Percentiles rank a stretch among this genome's conserved stretches.
These are phyloP conservation scores for Microtus montanus DNA, from an alignment of 2,113 vertebrate genomes.

Conservation along the genomic window DNA sequence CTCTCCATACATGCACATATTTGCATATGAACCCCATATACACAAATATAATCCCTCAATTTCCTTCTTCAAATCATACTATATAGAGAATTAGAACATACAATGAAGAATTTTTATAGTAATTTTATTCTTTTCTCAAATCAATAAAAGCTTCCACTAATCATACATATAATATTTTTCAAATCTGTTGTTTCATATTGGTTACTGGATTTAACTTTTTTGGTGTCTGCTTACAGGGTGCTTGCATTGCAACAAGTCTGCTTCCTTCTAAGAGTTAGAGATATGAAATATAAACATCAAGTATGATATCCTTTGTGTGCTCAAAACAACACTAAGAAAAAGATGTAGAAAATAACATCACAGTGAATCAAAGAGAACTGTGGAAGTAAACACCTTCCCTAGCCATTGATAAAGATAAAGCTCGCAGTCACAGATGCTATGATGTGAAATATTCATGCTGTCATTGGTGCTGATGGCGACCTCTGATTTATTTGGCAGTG, in stretches of 20 bases:
- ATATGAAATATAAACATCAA: neutral
- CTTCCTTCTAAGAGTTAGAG: neutral
- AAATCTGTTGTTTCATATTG: neutral
- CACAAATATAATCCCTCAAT: neutral
- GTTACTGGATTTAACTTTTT: neutral
- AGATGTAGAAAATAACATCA: neutral
- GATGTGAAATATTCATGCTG: constrained; percentile 62
- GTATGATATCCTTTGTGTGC: neutral
- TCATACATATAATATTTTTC: neutral
- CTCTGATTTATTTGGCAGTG: constrained; percentile 2
- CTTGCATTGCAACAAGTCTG: neutral
- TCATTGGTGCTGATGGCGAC: constrained; percentile 38
- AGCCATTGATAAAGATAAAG: constrained; percentile 27
- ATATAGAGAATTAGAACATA: neutral
- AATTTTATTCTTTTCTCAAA: neutral
- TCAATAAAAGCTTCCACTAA: neutral
- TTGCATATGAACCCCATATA: neutral
- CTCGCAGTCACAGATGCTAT: neutral
- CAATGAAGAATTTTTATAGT: neutral
- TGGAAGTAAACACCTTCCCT: neutral
- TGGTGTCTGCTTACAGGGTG: neutral
- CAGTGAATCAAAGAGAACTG: neutral
- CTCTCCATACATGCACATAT: neutral
- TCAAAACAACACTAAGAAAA: neutral
- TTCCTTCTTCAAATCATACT: neutral